These are phyloP conservation scores for Caenorhabditis sinica DNA, from an alignment of 2,888 invertebrate species.

Conservation along the genomic window DNA sequence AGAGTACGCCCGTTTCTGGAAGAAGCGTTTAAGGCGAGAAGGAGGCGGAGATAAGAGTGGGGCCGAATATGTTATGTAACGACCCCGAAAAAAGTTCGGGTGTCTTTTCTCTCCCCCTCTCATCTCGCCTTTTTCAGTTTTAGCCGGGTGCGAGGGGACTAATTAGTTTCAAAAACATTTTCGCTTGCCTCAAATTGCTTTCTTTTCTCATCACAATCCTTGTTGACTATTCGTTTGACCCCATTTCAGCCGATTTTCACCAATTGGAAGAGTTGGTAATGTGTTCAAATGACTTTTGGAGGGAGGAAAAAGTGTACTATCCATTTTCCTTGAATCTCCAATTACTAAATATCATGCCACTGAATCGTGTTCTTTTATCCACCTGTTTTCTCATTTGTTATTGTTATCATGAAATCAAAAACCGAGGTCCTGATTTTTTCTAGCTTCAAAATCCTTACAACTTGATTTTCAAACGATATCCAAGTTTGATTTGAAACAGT, in stretches of 20 bases:
- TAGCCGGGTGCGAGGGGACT: constrained; percentile 17
- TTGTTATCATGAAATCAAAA: no score
- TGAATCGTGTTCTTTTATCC: no score
- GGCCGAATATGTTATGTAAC: constrained; percentile 38
- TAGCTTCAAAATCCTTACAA: no score
- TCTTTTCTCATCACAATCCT: constrained; percentile 11
- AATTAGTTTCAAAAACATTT: constrained; percentile 35
- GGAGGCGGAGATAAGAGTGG: neutral
- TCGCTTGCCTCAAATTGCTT: constrained; percentile 20
- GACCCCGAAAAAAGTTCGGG: constrained; percentile 23
- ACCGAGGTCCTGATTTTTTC: no score
- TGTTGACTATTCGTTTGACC: constrained; percentile 7
- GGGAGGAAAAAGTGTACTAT: no score
- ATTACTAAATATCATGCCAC: no score
- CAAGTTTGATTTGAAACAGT: no score
- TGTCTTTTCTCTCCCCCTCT: constrained; percentile 28
- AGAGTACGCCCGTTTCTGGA: constrained; percentile 36
- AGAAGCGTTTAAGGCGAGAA: neutral
- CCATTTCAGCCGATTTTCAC: neutral
- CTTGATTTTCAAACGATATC: no score
- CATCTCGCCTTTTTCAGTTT: constrained; percentile 4
- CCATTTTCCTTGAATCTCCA: no score
- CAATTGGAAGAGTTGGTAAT: no score
- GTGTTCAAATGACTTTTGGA: no score
- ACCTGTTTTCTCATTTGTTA: no score